Conservation (phyloP, 1,140 invertebrate genomes). For the Philaenus spumarius region DNA sequence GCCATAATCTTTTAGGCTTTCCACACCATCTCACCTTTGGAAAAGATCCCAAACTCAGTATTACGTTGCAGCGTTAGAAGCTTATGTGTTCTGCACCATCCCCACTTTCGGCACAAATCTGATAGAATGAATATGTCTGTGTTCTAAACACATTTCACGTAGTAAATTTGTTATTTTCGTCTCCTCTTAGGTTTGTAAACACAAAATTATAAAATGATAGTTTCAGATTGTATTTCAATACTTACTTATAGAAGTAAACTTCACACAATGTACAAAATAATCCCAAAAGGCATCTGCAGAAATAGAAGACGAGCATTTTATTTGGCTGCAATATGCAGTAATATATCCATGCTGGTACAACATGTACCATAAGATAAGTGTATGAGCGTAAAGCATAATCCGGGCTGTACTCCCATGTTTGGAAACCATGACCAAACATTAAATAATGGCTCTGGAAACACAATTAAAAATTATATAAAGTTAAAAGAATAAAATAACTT, state of each 20-base stretch:
- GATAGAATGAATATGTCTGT: no score
- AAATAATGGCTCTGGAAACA: conserved; percentile 65
- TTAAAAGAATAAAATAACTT: no score
- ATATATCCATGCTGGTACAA: conserved; percentile 77
- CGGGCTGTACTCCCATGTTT: conserved; percentile 99
- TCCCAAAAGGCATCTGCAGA: conserved; percentile 74
- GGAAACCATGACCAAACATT: conserved; percentile 83
- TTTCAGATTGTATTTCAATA: no score
- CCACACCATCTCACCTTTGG: no score
- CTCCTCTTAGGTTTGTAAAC: background rate
- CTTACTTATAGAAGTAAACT: conserved; percentile 91
- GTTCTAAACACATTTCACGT: no score
- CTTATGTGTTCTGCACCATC: no score
- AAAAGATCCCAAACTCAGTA: no score
- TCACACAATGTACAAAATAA: conserved; percentile 75
- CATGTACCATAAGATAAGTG: conserved; percentile 81
- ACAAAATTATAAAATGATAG: conserved; percentile 21
- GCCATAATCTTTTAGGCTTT: no score
- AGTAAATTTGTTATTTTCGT: no score
- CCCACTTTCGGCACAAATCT: no score
- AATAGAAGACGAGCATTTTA: conserved; percentile 86
- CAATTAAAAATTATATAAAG: no score
- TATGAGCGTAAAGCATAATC: conserved; percentile 91
- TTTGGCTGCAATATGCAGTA: conserved; percentile 65
- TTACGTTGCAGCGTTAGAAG: no score